Percentiles rank a stretch among this genome's conserved stretches.
Evolutionary conservation across 2,888 invertebrate species (phyloP).

Genomic region (Stratiomys singularior): DNA sequence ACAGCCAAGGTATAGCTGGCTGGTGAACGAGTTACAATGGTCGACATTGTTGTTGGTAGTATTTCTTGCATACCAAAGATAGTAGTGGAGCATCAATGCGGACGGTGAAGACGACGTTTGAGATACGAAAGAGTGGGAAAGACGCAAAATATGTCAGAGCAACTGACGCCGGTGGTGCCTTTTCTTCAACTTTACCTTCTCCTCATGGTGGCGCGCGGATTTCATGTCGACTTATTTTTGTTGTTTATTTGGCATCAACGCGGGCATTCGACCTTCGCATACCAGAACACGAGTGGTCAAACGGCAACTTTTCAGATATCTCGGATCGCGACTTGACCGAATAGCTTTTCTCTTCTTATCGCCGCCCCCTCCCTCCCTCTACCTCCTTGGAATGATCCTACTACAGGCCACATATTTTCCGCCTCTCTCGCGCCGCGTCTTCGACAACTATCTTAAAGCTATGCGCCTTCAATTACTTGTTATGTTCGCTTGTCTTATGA

Average conservation of each 20-base stretch:
- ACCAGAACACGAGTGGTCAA: constrained; percentile 59
- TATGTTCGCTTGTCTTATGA: constrained; percentile 34
- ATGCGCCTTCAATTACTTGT: constrained; percentile 33
- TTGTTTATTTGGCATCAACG: constrained; percentile 61
- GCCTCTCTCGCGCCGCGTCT: neutral
- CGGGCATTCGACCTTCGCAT: constrained; percentile 65
- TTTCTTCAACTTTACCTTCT: constrained; percentile 37
- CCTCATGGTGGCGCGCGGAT: constrained; percentile 26
- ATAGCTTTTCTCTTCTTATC: neutral
- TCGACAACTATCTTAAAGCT: neutral
- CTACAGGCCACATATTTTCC: neutral
- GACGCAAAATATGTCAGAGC: constrained; percentile 33
- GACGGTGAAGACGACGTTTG: neutral
- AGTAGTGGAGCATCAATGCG: neutral
- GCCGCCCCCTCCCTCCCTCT: neutral
- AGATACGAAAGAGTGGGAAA: neutral
- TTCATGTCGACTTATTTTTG: constrained; percentile 23
- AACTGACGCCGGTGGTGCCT: constrained; percentile 20
- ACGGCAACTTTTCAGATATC: constrained; percentile 31
- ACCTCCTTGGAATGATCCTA: neutral
- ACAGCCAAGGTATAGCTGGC: neutral
- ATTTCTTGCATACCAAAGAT: constrained; percentile 27
- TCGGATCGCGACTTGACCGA: constrained; percentile 17
- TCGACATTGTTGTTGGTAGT: neutral
- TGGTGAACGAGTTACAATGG: neutral